Conservation (phyloP, 1,140 invertebrate species). For the Maconellicoccus hirsutus region DNA sequence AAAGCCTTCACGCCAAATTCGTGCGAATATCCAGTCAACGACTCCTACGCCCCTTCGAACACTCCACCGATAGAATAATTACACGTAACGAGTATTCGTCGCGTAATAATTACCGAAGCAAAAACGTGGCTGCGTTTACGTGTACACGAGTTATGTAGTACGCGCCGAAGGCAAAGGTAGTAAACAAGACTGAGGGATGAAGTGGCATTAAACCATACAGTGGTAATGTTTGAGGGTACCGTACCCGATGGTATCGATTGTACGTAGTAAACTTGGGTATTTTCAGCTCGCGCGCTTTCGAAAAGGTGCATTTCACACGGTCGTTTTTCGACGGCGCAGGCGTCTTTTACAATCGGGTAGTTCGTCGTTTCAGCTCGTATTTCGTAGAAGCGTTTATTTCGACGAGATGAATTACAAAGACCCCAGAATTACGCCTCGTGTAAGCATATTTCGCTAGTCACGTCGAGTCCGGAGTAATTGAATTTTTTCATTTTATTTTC, state of each 20-base stretch:
- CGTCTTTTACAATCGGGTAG: not conserved
- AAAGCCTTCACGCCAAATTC: no score
- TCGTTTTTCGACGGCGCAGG: not conserved
- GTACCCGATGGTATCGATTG: slow-evolving; percentile 20
- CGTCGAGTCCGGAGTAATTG: no score
- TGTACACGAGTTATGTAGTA: not conserved
- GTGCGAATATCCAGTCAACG: not conserved
- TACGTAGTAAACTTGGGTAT: not conserved
- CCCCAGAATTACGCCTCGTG: no score
- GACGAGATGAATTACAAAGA: no score
- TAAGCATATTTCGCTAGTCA: no score
- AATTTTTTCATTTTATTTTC: no score
- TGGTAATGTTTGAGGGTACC: slow-evolving; percentile 14
- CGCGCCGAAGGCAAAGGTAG: not conserved
- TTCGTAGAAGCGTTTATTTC: no score
- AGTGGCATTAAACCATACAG: slow-evolving; percentile 10
- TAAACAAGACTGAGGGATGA: slow-evolving; percentile 4
- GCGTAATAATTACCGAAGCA: not conserved
- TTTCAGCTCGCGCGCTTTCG: not conserved
- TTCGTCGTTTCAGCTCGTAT: no score
- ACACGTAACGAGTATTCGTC: not conserved
- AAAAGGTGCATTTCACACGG: not conserved
- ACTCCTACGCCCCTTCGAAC: no score
- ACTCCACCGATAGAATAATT: not conserved
- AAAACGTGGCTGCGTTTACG: not conserved